Conservation (phyloP, 2,888 invertebrate genomes). For the Mythimna pallens region DNA sequence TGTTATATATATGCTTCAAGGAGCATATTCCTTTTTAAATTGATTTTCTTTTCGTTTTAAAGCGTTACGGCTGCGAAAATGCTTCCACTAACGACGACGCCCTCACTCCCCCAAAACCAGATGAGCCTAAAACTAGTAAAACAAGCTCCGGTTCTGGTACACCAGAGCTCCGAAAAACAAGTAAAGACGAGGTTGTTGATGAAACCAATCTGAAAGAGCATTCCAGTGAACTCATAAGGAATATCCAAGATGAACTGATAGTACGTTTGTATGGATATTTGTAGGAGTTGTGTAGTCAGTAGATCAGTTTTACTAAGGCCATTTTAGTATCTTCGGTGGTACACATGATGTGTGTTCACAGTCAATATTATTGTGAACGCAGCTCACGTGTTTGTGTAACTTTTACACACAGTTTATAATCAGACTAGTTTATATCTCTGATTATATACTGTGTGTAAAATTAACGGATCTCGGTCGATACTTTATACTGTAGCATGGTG, state of each 20-base stretch:
- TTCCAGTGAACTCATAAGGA: slow-evolving; percentile 15
- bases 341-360: too few relatives aligned
- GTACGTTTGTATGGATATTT: slow-evolving; percentile 35
- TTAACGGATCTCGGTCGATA: not conserved
- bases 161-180: not conserved
- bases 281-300: slow-evolving; percentile 33
- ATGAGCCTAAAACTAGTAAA: not conserved
- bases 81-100: not conserved
- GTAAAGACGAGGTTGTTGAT: not conserved
- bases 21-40: not conserved
- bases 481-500: too few relatives aligned
- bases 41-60: slow-evolving; percentile 26
- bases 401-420: too few relatives aligned
- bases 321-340: not conserved
- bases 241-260: slow-evolving; percentile 11
- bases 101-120: slow-evolving; percentile 5
- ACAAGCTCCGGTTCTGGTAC: slow-evolving; percentile 3
- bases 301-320: not conserved
- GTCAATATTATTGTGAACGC: too few relatives aligned
- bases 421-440: too few relatives aligned
- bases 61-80: slow-evolving; percentile 19
- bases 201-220: not conserved
- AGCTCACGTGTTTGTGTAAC: too few relatives aligned
- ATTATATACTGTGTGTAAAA: not conserved
- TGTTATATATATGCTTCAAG: too few relatives aligned